Base-by-base conservation (phyloP, 2,888 invertebrate genomes). In the Andrena chrysosceles region DNA sequence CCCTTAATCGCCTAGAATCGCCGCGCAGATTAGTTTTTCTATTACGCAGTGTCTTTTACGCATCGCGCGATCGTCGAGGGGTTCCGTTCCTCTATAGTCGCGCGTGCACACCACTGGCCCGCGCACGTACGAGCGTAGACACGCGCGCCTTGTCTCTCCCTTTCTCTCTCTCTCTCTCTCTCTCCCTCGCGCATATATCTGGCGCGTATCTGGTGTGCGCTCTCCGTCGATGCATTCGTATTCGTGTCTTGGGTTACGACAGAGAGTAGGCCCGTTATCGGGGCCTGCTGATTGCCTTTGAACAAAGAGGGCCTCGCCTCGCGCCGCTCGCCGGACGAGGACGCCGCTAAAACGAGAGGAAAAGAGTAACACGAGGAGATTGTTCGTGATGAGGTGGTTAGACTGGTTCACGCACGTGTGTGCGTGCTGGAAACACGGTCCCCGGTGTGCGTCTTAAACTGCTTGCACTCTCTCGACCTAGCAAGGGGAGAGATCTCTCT, bases 241-340 rank as follows among this genome's bases (percentile, higher is more conserved):
- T 91, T 95, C 94, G 91, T 95, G 95, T 92, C 95, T 95, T 77
- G 95, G 95, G 85, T 93, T 93, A 93, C 93, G 93, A 93, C 93
- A 93, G 93, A 93, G 93, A 91, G 90, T 89, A 90, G 93, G 91
- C 91, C 93, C 93, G 93, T 93, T 93, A 93, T 93, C 93, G 93
- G 91, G 91, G 91, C 91, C 92, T 88, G 92, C 92, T 93, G 93
- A 93, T 93, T 93, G 93, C 92, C 91, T 89, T 87, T 89, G 90
- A 90, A 93, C 91, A 91, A 91, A 92, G 93, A 92, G 90, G 82
- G 84, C 82, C 87, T 85, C 86, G 88, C 82, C 83, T 81, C 71
- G 69, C 72, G 85, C 69, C 76, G 80, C 73, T 78, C 79, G 90
- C 84, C 16, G 60, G 83, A 92, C 89, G 85, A 91, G 86, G 93